Evolutionary conservation across 2,113 vertebrate genomes (phyloP).

Genomic region (Hiodon alosoides): DNA sequence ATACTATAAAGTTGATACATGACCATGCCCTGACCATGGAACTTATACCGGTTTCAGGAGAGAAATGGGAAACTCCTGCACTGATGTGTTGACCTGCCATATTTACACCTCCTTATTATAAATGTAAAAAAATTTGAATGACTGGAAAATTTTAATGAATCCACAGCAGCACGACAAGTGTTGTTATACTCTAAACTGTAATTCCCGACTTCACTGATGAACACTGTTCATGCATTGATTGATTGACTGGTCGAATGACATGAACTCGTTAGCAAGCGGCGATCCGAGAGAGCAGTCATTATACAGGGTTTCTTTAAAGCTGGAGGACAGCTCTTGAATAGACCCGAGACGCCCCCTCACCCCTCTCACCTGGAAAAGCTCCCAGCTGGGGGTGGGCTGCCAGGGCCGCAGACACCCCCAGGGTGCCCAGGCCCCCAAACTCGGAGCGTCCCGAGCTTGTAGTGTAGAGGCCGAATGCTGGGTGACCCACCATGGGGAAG

Average conservation of each 20-base stretch:
- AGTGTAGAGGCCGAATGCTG: constrained; percentile 67
- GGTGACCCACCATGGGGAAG: constrained; percentile 71
- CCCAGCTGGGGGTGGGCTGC: constrained; percentile 71
- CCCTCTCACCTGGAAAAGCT: constrained; percentile 68
- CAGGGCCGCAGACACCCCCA: constrained; percentile 72
- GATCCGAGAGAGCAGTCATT: not conserved
- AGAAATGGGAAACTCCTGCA: no score
- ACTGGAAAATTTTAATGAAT: no score
- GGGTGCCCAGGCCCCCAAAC: constrained; percentile 76
- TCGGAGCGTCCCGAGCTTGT: constrained; percentile 69
- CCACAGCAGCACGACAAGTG: no score
- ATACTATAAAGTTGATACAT: constrained; percentile 32
- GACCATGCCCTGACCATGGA: not conserved
- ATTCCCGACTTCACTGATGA: no score
- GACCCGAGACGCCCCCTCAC: not conserved
- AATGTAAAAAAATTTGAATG: no score
- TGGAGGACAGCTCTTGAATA: not conserved
- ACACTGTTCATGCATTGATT: no score
- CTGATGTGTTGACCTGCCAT: no score
- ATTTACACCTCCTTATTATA: no score
- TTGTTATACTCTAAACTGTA: no score
- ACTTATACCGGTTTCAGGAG: no score
- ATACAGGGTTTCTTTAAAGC: no score
- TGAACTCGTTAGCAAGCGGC: not conserved
- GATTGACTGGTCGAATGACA: not conserved